A percentile compares a stretch with the other conserved stretches of the same genome.
Conservation (phyloP, 2,888 invertebrate genomes). For the Eledone cirrhosa region DNA sequence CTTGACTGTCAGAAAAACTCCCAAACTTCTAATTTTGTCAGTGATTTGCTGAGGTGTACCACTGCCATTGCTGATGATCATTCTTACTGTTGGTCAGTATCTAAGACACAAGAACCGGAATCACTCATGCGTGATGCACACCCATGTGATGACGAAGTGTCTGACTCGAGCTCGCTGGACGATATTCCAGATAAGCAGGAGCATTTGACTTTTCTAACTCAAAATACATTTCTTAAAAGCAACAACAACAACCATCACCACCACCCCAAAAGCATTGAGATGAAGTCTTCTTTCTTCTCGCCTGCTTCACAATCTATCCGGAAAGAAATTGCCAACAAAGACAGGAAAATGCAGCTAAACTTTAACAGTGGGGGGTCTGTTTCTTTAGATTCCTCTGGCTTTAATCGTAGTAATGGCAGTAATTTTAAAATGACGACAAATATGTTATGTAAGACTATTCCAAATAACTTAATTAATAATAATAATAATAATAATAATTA, state of each 20-base stretch:
- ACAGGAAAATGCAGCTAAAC: not conserved
- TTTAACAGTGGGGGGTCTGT: not conserved
- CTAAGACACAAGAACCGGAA: not conserved
- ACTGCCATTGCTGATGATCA: constrained; percentile 25
- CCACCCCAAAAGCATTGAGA: not conserved
- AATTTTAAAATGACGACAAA: too few species aligned
- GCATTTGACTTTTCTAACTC: not conserved
- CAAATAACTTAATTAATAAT: not conserved
- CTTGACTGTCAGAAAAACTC: not conserved
- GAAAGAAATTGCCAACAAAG: not conserved
- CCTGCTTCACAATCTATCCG: too few species aligned
- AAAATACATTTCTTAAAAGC: constrained; percentile 2
- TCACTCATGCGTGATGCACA: not conserved
- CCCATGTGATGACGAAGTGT: constrained; percentile 12
- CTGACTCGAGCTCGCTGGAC: not conserved
- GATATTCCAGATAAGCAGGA: constrained; percentile 8
- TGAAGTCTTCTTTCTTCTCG: too few species aligned
- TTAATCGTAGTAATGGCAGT: too few species aligned
- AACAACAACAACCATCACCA: not conserved
- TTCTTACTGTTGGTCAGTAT: constrained; percentile 25
- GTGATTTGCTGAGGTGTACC: not conserved
- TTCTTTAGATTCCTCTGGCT: not conserved
- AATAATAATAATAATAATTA: not conserved
- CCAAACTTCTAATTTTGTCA: not conserved
- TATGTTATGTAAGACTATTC: not conserved